Percentiles rank a stretch among this genome's conserved stretches.
Evolutionary conservation across 2,888 invertebrate genomes (phyloP).

Genomic region (Xanthia icteritia): DNA sequence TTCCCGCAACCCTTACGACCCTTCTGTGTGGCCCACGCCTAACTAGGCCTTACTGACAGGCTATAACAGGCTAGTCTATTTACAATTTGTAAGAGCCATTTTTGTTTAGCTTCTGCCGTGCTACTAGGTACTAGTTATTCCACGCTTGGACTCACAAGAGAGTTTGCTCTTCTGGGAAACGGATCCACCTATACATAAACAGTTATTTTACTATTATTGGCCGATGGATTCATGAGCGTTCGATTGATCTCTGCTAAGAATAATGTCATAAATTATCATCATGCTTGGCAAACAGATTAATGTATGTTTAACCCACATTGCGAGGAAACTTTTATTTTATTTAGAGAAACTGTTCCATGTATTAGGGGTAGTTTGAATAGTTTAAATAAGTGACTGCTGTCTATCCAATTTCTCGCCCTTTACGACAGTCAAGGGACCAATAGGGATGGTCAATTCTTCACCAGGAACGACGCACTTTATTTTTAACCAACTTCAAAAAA

Average conservation of each 20-base stretch:
- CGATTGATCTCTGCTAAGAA: no score
- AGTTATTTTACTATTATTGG: no score
- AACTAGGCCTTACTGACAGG: neutral
- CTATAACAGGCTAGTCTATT: neutral
- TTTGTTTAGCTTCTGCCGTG: neutral
- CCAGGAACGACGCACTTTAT: neutral
- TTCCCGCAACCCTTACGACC: no score
- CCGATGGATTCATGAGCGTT: no score
- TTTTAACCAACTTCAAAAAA: neutral
- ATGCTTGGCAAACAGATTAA: neutral
- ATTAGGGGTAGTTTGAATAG: no score
- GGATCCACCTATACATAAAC: no score
- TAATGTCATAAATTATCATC: neutral
- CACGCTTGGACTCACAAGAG: neutral
- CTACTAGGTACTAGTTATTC: neutral
- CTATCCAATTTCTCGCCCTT: slow-evolving; percentile 1
- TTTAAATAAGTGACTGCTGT: neutral
- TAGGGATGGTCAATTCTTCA: slow-evolving; percentile 1
- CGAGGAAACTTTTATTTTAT: neutral
- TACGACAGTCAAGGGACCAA: slow-evolving; percentile 9
- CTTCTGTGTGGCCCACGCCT: neutral
- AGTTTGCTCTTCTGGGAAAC: no score
- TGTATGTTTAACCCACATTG: neutral
- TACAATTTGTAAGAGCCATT: neutral
- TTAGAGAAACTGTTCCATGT: neutral